phyloP scores from a whole-genome alignment of 2,797 vertebrate species.

The Crocidura indochinensis region DNA sequence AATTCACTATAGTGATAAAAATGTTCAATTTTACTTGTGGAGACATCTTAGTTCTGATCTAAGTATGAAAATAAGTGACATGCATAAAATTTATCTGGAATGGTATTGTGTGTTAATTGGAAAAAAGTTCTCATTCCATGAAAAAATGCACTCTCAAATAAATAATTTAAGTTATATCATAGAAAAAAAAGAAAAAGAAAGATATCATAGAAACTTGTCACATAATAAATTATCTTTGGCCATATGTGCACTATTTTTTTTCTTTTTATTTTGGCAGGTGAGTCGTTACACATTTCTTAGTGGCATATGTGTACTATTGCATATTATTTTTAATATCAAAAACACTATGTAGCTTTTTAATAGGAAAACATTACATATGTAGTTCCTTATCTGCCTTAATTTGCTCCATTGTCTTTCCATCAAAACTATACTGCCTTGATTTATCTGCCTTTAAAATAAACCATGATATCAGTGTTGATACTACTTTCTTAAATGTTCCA shows the following conservation, averaged over 20 bases:
- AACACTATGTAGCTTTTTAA: background rate
- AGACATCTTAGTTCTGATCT: background rate
- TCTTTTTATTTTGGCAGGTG: too few relatives aligned
- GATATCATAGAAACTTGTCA: background rate
- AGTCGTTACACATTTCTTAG: too few relatives aligned
- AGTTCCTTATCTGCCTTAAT: background rate
- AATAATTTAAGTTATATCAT: background rate
- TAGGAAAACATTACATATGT: background rate
- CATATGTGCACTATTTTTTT: background rate
- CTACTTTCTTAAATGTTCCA: background rate
- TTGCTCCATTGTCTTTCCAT: background rate
- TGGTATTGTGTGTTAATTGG: background rate
- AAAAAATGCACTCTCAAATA: background rate
- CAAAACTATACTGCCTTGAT: background rate
- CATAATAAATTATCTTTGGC: background rate
- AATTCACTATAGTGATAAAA: background rate
- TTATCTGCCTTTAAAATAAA: background rate
- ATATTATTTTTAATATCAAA: background rate
- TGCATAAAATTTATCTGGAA: background rate
- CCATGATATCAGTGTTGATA: background rate
- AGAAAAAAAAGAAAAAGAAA: too few relatives aligned
- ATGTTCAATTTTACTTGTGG: background rate
- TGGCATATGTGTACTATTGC: background rate
- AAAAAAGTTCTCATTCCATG: background rate
- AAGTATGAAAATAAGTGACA: background rate